Base-by-base conservation (phyloP, 1,140 invertebrate genomes). In the Cotesia vestalis region DNA sequence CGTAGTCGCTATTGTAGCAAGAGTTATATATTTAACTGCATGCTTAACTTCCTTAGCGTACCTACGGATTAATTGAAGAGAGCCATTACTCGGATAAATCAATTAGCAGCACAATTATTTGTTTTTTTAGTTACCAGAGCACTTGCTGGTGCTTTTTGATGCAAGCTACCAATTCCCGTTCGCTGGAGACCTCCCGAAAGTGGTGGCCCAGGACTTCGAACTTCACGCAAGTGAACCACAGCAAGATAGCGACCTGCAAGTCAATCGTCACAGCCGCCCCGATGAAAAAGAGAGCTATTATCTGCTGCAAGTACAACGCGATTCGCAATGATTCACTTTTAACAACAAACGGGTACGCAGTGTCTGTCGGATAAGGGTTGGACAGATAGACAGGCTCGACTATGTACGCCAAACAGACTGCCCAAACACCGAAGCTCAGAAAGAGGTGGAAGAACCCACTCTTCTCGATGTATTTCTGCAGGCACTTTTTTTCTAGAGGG, bases 321-420 rank as follows among this genome's bases (percentile, higher is more conserved):
- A 59, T 70, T 52, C 57, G 73, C 11, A 78, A 6, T 0, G 69
- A 66, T 38, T 55, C 27, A 66, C 68, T 62, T 14, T 78, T 53
- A 4, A 77, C 40, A 1, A 38, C 4, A 53, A 81, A 81, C 20
- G 80, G 79, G 69, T 80, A 81, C 17, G 73, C 66, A 2, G 75
- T 74, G n/a, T 77, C 66, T 0, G 77, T 77, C 9, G 75, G 79
- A 51, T 71, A 77, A 8, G 68, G 60, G 40, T 78, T 71, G 6
- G 57, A 14, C 1, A 63, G 38, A 5, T 75, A 4, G 17, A 78
- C 46, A 17, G 78, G 78, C 1, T 57, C 8, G 2, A 73, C 12
- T 3, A 80, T 67, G 14, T 77, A 59, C 0, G 38, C 12, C 0
- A 73, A 3, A 6, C 73, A 68, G 3, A 72, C 73, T 1, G 71